phyloP scores from a whole-genome alignment of 1,140 invertebrate species.

The Macrostomum lignano region DNA sequence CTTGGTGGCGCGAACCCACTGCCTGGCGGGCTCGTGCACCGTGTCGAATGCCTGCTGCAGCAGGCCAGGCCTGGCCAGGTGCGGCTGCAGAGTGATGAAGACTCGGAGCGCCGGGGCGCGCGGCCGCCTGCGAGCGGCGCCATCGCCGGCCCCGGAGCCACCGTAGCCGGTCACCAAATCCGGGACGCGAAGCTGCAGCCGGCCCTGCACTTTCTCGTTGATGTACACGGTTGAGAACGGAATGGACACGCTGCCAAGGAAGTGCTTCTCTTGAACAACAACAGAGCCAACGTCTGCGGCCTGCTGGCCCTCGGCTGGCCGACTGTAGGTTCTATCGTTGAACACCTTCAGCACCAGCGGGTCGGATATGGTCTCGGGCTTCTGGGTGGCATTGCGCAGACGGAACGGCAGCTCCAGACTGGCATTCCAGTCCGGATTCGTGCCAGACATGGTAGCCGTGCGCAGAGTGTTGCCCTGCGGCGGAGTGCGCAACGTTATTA shows the following conservation, averaged over 20 bases:
- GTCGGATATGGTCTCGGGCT: conserved; percentile 1
- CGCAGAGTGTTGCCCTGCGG: conserved; percentile 33
- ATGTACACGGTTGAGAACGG: conserved; percentile 40
- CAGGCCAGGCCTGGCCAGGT: conserved; percentile 9
- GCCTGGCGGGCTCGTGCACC: too few species aligned
- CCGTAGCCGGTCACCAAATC: too few species aligned
- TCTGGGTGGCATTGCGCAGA: too few species aligned
- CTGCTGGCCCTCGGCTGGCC: too few species aligned
- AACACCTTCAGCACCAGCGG: conserved; percentile 3
- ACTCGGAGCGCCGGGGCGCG: conserved; percentile 9
- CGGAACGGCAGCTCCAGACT: conserved; percentile 37
- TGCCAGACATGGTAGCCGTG: conserved; percentile 39
- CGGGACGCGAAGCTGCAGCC: too few species aligned
- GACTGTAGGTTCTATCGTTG: too few species aligned
- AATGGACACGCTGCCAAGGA: conserved; percentile 41
- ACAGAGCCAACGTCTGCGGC: too few species aligned
- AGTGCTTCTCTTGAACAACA: conserved; percentile 41
- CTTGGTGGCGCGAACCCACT: too few species aligned
- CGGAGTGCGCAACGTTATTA: too few species aligned
- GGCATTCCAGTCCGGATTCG: conserved; percentile 53
- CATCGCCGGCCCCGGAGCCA: too few species aligned
- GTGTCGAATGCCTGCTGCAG: conserved; percentile 11
- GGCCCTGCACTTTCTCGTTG: conserved; percentile 37
- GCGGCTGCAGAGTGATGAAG: conserved; percentile 17
- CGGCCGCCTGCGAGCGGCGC: too few species aligned